Percentiles rank a stretch among this genome's conserved stretches.
Evolutionary conservation across 2,797 vertebrate species (phyloP).

Genomic region (Tachyglossus aculeatus): DNA sequence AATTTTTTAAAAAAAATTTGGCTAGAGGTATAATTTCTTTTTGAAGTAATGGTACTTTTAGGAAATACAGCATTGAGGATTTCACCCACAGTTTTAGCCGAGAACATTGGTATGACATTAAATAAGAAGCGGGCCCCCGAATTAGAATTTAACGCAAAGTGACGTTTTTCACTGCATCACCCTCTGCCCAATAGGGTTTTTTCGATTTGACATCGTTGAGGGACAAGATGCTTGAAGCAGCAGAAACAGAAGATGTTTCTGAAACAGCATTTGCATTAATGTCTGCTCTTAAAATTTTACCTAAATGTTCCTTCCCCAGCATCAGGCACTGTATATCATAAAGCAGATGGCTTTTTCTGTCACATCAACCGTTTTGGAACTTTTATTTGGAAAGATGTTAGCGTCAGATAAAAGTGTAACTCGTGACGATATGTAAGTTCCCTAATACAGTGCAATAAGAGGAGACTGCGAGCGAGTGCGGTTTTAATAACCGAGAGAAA

Average conservation of each 20-base stretch:
- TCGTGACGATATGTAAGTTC: too few relatives aligned
- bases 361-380: background rate
- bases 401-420: too few relatives aligned
- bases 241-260: too few relatives aligned
- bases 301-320: slow-evolving; percentile 63
- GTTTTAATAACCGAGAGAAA: too few relatives aligned
- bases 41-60: background rate
- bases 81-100: slow-evolving; percentile 33
- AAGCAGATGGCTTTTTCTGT: slow-evolving; percentile 73
- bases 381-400: too few relatives aligned
- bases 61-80: slow-evolving; percentile 13
- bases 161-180: slow-evolving; percentile 26
- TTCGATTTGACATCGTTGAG: slow-evolving; percentile 16
- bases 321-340: slow-evolving; percentile 73
- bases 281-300: background rate
- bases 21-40: background rate
- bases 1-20: slow-evolving; percentile 26
- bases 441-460: too few relatives aligned
- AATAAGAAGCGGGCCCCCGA: slow-evolving; percentile 24
- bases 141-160: slow-evolving; percentile 36
- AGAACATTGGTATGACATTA: slow-evolving; percentile 28
- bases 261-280: background rate
- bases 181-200: slow-evolving; percentile 6
- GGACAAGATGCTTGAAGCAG: background rate
- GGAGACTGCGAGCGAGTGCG: too few relatives aligned